Base-by-base conservation (phyloP, 2,113 vertebrate species). In the Terrapene triunguis region DNA sequence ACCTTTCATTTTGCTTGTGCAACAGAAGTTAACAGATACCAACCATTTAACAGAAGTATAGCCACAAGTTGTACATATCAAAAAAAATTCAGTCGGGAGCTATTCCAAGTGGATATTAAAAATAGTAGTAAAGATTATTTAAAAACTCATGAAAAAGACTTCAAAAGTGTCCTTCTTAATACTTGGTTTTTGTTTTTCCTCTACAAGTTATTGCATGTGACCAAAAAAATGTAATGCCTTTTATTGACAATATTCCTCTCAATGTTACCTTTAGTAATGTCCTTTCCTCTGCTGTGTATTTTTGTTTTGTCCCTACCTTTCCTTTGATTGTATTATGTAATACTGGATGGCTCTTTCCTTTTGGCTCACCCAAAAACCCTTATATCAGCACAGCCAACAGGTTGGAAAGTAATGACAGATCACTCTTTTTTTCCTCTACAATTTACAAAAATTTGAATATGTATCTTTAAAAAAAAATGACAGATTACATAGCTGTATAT, bases 111-210 rank as follows among this genome's bases (percentile, higher is more conserved):
- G 91, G 81, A 65, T 9, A 69, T 35, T 84, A 65, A 25, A 35
- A 85, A 50, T 50, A 13, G 57, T 80, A 48, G 69, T 82, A 27
- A 92, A 19, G 76, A 13, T 4, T 62, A 2, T 78, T 65, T 50
- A 42, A 80, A 76, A 94, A 38, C 32, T n/a, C 54, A 50, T 3
- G 6, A 84, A 21, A 92, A 93, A 47, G 79, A 85, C 62, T 82
- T 50, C n/a, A 0, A 8, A 95, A 95, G 94, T 96, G 96, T 95
- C 96, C 96, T 97, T 96, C 27, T 92, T 88, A 95, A 95, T 92
- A 55, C 81, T 32, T 87, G 79, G 82, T 91, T 69, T 88, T 69
- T 69, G 62, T 69, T 69, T 47, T 82, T 82, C 93, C 57, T 90
- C 50, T 80, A 47, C 87, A 88, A 86, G 69, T 86, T 78, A 42